Conservation (phyloP, 2,113 vertebrate genomes). For the Chunga burmeisteri region DNA sequence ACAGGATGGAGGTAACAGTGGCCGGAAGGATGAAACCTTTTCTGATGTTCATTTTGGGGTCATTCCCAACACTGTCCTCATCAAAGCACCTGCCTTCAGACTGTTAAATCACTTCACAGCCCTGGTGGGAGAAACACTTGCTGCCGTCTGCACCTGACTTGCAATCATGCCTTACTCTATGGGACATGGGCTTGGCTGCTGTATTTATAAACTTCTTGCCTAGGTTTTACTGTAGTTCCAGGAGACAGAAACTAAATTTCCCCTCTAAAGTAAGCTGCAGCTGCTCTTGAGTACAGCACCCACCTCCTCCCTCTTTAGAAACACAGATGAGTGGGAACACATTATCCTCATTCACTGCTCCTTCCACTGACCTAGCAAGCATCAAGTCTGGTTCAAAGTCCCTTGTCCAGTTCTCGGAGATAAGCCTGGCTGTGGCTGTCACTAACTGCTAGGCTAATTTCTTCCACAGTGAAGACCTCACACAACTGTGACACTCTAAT, state of each 20-base stretch:
- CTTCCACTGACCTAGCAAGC: background rate
- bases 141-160: background rate
- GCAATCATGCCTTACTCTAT: background rate
- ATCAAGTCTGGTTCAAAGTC: background rate
- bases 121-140: background rate
- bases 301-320: background rate
- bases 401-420: background rate
- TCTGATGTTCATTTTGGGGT: background rate
- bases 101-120: background rate
- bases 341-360: background rate
- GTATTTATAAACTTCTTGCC: background rate
- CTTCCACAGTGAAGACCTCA: background rate
- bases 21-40: background rate
- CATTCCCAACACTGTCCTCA: background rate
- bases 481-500: background rate
- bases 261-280: background rate
- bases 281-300: background rate
- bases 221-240: background rate
- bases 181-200: background rate
- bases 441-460: background rate
- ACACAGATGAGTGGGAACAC: background rate
- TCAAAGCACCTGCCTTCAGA: background rate
- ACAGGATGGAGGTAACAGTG: background rate
- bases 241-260: background rate
- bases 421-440: background rate